Evolutionary conservation across 64 coral and sea anemone genomes (phyloP).

Genomic region (Trachythela sp.): DNA sequence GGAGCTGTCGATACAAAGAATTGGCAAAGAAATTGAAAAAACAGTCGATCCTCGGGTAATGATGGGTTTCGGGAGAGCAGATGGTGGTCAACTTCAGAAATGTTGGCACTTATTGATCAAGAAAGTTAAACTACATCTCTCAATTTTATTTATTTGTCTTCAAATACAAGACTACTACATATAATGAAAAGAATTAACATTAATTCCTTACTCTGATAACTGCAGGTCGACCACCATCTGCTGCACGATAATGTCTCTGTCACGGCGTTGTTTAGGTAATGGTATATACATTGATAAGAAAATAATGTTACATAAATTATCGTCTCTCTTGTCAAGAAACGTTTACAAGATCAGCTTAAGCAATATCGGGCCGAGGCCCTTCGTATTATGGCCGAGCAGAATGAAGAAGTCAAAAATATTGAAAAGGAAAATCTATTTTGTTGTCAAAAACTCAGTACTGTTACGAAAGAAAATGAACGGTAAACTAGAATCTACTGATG

Average conservation of each 20-base stretch:
- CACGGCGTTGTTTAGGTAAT: too few species aligned
- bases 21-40: slow-evolving; percentile 79
- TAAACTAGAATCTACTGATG: not conserved
- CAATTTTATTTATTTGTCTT: too few species aligned
- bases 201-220: too few species aligned
- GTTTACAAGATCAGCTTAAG: slow-evolving; percentile 57
- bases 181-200: too few species aligned
- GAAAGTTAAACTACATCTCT: too few species aligned
- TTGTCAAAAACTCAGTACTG: slow-evolving; percentile 70
- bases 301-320: too few species aligned
- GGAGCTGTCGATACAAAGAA: slow-evolving; percentile 70
- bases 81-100: not conserved
- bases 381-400: slow-evolving; percentile 58
- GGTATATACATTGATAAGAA: too few species aligned
- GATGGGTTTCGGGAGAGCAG: not conserved
- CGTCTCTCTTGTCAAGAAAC: slow-evolving; percentile 28
- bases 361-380: slow-evolving; percentile 50
- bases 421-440: slow-evolving; percentile 71
- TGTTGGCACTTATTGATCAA: too few species aligned
- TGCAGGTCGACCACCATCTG: too few species aligned
- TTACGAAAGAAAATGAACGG: slow-evolving; percentile 83
- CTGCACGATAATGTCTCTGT: too few species aligned
- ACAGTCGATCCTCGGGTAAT: slow-evolving; percentile 72
- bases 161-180: too few species aligned
- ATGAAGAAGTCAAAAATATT: slow-evolving; percentile 59